Evolutionary conservation across 1,140 invertebrate species (phyloP), one percentile per base, ranked within the genome.

Genomic region (Spodoptera litura): DNA sequence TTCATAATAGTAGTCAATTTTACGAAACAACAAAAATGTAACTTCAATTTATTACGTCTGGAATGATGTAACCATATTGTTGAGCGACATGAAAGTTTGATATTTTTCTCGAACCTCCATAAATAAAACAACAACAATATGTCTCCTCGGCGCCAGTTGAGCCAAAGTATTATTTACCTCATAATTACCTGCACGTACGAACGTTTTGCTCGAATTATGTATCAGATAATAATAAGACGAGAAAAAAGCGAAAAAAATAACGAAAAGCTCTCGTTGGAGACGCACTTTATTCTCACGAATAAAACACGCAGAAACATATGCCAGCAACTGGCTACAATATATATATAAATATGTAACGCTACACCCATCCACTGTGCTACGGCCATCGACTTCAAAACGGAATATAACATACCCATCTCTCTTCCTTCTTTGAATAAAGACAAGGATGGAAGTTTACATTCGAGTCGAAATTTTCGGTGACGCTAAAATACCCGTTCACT

Each of bases 271-370:
- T 59, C 81, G 49, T 70, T 78, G 52, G 79, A 84, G 68, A 80
- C 87, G 83, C 86, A 88, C 84, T 93, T 91, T 90, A 93, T 90
- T 91, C 85, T 80, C 87, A 77, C 83, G 81, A 91, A 91, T 91
- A 93, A 91, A 93, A 91, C 85, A 89, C 86, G 84, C 83, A 87
- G 86, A 88, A 92, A 86, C 89, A 88, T 88, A 91, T 91, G 90
- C 87, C 85, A 84, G 78, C 83, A 90, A 88, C 86, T 87, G 86
- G 79, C 85, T 86, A 84, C 80, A 86, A 85, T 83, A 86, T 90
- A 89, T 53, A 55, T 83, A 91, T 90, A 91, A 91, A 91, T 90
- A 91, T 85, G 84, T 89, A 89, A 90, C 84, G 85, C 74, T 58
- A 35, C 56, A 77, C 49, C 68, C 38, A 31, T 76, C 31, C 81